phyloP scores from a whole-genome alignment of 2,113 vertebrate species.

The Garra rufa region DNA sequence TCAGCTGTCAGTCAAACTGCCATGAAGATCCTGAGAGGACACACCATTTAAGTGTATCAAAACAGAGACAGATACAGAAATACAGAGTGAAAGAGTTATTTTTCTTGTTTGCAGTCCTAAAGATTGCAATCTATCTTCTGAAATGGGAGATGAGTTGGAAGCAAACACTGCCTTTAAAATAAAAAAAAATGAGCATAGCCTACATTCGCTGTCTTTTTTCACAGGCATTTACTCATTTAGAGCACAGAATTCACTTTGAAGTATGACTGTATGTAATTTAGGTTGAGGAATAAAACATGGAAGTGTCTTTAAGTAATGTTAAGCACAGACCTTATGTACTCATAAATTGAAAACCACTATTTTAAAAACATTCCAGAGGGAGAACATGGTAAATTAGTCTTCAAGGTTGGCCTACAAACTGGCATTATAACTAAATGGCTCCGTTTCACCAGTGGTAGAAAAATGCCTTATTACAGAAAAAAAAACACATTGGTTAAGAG shows the following conservation, averaged over 20 bases:
- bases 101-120: slow-evolving; percentile 7
- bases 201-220: slow-evolving; percentile 6
- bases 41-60: slow-evolving; percentile 26
- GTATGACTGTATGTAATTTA: background rate
- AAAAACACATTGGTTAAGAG: background rate
- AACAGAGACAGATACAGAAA: slow-evolving; percentile 12
- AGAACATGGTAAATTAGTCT: slow-evolving; percentile 5
- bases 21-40: slow-evolving; percentile 31
- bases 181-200: background rate
- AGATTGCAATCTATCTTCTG: slow-evolving; percentile 11
- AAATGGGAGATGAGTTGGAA: background rate
- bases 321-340: background rate
- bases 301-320: slow-evolving; percentile 14
- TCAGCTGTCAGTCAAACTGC: slow-evolving; percentile 40
- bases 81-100: background rate
- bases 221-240: slow-evolving; percentile 1
- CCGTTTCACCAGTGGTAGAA: background rate
- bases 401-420: slow-evolving; percentile 3
- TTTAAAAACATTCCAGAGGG: slow-evolving; percentile 17
- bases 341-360: slow-evolving; percentile 1
- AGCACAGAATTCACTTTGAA: background rate
- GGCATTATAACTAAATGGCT: background rate
- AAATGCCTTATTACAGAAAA: background rate
- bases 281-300: background rate
- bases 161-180: background rate